Conservation (phyloP, 2,797 vertebrate species). For the Xyrichtys novacula region DNA sequence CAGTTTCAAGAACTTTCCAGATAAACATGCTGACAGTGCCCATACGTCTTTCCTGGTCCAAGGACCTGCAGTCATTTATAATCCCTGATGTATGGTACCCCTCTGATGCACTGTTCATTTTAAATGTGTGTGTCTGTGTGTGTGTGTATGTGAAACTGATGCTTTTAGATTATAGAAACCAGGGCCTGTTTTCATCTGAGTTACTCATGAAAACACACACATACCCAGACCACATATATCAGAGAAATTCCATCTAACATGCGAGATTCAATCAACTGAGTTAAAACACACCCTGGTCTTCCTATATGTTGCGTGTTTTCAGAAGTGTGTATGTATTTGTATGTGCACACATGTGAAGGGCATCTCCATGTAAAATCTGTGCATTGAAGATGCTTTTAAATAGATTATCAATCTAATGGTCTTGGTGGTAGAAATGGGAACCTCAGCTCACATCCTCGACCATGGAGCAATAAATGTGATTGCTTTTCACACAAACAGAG, state of each 20-base stretch:
- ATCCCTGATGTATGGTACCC: constrained; percentile 37
- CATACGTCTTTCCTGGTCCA: constrained; percentile 52
- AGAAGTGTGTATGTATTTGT: not conserved
- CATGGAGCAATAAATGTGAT: constrained; percentile 25
- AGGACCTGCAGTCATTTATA: constrained; percentile 56
- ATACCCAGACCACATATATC: constrained; percentile 7
- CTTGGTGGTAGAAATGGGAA: constrained; percentile 1
- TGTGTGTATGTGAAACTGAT: constrained; percentile 20
- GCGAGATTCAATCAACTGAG: constrained; percentile 29
- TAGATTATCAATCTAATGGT: constrained; percentile 1
- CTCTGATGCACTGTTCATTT: constrained; percentile 35
- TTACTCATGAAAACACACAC: not conserved
- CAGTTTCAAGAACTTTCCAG: constrained; percentile 55
- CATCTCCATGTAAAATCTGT: not conserved
- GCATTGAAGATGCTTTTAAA: constrained; percentile 4
- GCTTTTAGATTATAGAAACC: constrained; percentile 2
- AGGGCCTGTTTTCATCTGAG: constrained; percentile 14
- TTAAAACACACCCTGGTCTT: not conserved
- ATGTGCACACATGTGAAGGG: not conserved
- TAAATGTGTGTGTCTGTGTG: constrained; percentile 22
- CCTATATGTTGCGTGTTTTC: constrained; percentile 6
- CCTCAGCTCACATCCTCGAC: not conserved
- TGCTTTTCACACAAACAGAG: constrained; percentile 1
- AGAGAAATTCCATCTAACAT: constrained; percentile 10
- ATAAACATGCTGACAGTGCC: constrained; percentile 59